Evolutionary conservation across 2,888 invertebrate genomes (phyloP), one percentile per base, ranked within the genome.

Genomic region (Malthinus seriepunctatus): DNA sequence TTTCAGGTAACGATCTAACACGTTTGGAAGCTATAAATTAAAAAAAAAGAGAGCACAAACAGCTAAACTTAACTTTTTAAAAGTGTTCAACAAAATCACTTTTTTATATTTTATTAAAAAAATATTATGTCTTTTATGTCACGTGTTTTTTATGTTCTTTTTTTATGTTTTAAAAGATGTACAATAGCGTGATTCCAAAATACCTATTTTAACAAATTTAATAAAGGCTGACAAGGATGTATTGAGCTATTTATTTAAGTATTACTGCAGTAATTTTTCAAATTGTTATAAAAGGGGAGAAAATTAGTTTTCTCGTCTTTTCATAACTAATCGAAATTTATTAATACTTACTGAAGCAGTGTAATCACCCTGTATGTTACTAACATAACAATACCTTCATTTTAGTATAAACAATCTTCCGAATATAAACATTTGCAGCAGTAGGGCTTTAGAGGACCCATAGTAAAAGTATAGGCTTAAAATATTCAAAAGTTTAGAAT

Each of bases 201-300:
- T 14, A 38, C 14, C 38, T 38, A 38, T 38, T 38, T 14, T 32
- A 10, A 15, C n/a, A 32, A 47, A 47, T 47, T 47, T 47, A 47
- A 47, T 47, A 47, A 47, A 32, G 32, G 12, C 47, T 32, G 47
- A 47, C 47, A 47, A 34, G 34, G 47, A 47, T 32, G 47, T 47
- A 47, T 47, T 47, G 33, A 32, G 31, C 47, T 33, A 47, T 47
- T 47, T 32, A 33, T 47, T 33, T 32, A 47, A 33, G 47, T n/a
- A 12, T 47, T 47, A 47, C 9, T 12, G 11, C 11, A 3, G 47
- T 8, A 3, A 38, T 38, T 14, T 38, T 38, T 38, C 38, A 38
- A 38, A 38, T 8, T 38, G 11, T 38, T 11, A 38, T 8, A n/a
- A n/a, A n/a, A n/a, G n/a, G n/a, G n/a, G n/a, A n/a, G n/a, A n/a